These are phyloP conservation scores for Buphagus erythrorhynchus DNA, from an alignment of 2,797 vertebrate species.

Conservation along the genomic window DNA sequence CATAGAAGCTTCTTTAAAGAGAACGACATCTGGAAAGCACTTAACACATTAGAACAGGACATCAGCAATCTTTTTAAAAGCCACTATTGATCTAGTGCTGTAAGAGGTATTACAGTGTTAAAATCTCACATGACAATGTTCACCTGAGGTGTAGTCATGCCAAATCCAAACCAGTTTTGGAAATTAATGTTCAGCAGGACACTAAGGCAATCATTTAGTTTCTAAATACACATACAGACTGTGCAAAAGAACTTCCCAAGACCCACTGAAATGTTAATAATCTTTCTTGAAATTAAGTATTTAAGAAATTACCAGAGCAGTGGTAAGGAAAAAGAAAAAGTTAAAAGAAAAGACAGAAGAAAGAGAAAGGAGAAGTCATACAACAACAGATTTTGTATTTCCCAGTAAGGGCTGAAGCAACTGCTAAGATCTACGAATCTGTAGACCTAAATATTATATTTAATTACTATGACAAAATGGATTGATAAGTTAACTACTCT, in stretches of 20 bases:
- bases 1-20: background rate
- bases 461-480: background rate
- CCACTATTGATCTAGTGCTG: background rate
- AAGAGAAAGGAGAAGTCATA: background rate
- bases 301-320: background rate
- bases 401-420: background rate
- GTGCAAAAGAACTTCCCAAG: background rate
- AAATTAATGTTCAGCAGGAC: background rate
- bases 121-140: background rate
- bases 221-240: background rate
- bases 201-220: background rate
- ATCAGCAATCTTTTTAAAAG: background rate
- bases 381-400: background rate
- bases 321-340: background rate
- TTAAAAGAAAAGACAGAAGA: background rate
- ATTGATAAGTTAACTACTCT: background rate
- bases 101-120: background rate
- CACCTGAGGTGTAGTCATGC: background rate
- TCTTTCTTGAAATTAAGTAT: background rate
- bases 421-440: background rate
- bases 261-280: background rate
- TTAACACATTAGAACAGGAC: background rate
- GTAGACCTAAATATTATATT: background rate
- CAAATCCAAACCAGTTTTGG: background rate
- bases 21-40: background rate